Evolutionary conservation across 2,113 vertebrate species (phyloP).

Genomic region (Pogonocichla stellata): DNA sequence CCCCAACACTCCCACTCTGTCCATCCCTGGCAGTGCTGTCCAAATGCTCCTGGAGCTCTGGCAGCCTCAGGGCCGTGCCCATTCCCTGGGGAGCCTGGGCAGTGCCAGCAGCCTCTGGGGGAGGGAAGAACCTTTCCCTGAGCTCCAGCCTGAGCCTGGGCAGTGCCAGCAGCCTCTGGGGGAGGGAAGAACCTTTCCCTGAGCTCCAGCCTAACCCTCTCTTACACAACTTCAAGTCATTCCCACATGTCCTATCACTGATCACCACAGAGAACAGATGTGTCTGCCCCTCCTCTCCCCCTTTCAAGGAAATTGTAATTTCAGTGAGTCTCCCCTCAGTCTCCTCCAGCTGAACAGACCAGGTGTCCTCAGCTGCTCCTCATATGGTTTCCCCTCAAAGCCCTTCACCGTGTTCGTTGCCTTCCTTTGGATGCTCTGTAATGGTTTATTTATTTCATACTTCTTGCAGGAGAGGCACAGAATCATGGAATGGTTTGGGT

Average conservation of each 20-base stretch:
- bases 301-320: not conserved
- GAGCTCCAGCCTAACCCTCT: not conserved
- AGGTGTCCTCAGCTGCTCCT: not conserved
- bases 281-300: not conserved
- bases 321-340: not conserved
- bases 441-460: not conserved
- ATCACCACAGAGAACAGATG: not conserved
- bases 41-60: not conserved
- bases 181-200: not conserved
- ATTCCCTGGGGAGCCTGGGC: not conserved
- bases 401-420: not conserved
- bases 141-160: not conserved
- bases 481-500: not conserved
- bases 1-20: not conserved
- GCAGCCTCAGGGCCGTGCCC: not conserved
- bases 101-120: not conserved
- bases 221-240: not conserved
- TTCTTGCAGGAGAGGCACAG: not conserved
- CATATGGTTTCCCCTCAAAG: not conserved
- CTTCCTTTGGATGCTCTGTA: not conserved
- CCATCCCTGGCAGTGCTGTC: not conserved
- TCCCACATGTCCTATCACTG: not conserved
- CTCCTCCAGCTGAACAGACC: not conserved
- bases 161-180: too few species aligned
- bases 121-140: not conserved